A percentile compares a stretch with the other conserved stretches of the same genome.
These are phyloP conservation scores for Hemiscyllium ocellatum DNA, from an alignment of 2,113 vertebrate species.

Conservation along the genomic window DNA sequence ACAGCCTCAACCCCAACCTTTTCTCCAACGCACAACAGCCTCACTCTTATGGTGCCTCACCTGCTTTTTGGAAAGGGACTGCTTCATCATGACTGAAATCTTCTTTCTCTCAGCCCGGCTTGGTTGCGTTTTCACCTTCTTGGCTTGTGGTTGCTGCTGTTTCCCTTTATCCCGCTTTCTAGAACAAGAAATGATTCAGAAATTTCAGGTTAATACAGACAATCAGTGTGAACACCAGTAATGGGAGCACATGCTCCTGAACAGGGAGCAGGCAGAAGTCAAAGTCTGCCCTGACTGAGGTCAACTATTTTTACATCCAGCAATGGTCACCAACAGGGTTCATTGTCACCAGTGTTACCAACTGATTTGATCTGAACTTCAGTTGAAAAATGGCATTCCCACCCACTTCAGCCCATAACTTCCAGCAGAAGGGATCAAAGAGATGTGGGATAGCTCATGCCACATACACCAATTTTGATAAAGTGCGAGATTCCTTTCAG, in stretches of 20 bases:
- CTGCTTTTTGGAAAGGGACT: background rate
- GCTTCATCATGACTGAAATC: slow-evolving; percentile 35
- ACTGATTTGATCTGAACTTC: background rate
- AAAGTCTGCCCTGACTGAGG: background rate
- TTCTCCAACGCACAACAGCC: too few species aligned
- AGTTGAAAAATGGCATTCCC: background rate
- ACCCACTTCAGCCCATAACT: background rate
- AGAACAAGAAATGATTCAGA: slow-evolving; percentile 23
- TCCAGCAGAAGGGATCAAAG: background rate
- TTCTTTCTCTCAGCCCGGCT: slow-evolving; percentile 47
- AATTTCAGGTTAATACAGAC: background rate
- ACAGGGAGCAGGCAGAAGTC: background rate
- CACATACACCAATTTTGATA: background rate
- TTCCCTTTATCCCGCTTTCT: slow-evolving; percentile 73
- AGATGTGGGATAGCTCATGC: background rate
- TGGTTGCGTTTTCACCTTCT: slow-evolving; percentile 50
- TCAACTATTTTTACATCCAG: background rate
- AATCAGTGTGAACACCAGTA: background rate
- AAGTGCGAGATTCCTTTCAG: background rate
- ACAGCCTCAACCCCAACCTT: background rate
- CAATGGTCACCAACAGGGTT: background rate
- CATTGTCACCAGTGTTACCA: background rate
- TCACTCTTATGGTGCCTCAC: background rate
- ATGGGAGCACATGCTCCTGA: background rate
- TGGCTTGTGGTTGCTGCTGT: slow-evolving; percentile 48